Evolutionary conservation across 2,888 invertebrate species (phyloP), one percentile per base, ranked within the genome.

Genomic region (Liposcelis brunnea): DNA sequence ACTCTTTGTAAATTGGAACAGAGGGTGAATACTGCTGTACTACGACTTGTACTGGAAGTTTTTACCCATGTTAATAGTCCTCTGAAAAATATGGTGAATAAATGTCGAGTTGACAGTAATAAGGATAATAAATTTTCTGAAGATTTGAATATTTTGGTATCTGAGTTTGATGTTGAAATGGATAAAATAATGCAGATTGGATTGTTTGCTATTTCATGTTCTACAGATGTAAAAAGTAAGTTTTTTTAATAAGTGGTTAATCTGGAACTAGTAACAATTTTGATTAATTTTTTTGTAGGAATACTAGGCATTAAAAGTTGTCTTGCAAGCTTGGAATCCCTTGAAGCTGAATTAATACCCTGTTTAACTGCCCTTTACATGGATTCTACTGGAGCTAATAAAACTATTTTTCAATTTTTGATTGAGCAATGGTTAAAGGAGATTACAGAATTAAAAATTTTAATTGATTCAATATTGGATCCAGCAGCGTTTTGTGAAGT

Each of bases 181-280:
- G 80, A 80, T 55, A 70, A 76, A 52, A 62, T 77, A 42, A 63
- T 75, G 61, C 78, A 79, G 55, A 75, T 80, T 53, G 79, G 77
- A 38, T 65, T 74, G 42, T 80, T 79, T 61, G 77, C 80, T n/a
- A 68, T 77, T 37, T 74, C 77, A 3, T 71, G 70, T 52, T 70
- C 71, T 43, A 64, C 62, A 38, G 62, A 69, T 53, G 54, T 55
- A 31, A 59, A 60, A 50, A 59, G 69, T 68, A 56, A 60, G 63
- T 47, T 38, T 40, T 47, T 48, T 48, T 44, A 2, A 37, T 11
- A 31, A 15, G 32, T 31, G 4, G 31, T 10, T 14, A 12, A 45
- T 4, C 21, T 18, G 6, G 5, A 12, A 11, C 11, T 19, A 16
- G 3, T 47, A 14, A 35, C 10, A 26, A 11, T 31, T 31, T 11